Conservation (phyloP, 2,113 vertebrate species). For the Hemibagrus wyckioides region DNA sequence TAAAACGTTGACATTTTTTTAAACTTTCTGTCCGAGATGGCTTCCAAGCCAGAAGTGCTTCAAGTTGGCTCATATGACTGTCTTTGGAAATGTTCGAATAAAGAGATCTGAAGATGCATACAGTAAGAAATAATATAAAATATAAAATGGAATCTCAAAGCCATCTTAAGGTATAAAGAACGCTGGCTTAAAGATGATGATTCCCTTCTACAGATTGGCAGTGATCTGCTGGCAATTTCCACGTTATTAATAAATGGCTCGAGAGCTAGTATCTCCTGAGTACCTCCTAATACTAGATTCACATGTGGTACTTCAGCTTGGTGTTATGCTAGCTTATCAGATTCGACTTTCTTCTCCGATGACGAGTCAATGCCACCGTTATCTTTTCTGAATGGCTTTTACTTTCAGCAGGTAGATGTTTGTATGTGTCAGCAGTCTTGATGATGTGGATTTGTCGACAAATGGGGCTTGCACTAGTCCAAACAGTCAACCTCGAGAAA, state of each 20-base stretch:
- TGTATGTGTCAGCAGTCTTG: constrained; percentile 9
- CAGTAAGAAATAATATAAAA: not conserved
- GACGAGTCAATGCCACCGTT: not conserved
- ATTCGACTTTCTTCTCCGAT: not conserved
- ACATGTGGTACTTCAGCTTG: constrained; percentile 8
- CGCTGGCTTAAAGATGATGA: not conserved
- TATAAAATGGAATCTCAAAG: not conserved
- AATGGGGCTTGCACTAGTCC: not conserved
- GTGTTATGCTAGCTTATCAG: constrained; percentile 12
- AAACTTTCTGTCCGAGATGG: not conserved
- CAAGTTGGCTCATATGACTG: constrained; percentile 20
- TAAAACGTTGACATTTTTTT: too few relatives aligned
- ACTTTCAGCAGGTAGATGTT: constrained; percentile 6
- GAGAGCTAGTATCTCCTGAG: constrained; percentile 36
- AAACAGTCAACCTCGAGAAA: not conserved
- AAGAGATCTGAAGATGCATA: not conserved
- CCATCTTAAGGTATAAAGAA: not conserved
- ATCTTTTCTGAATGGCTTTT: not conserved
- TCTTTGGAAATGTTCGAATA: constrained; percentile 15
- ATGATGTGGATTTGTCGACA: not conserved
- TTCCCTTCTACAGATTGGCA: constrained; percentile 27
- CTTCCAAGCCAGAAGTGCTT: constrained; percentile 36
- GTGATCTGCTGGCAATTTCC: constrained; percentile 27
- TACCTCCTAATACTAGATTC: not conserved
- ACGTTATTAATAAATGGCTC: not conserved